Evolutionary conservation across 2,113 vertebrate species (phyloP), one percentile per base, ranked within the genome.

Genomic region (Brachypteracias leptosomus): DNA sequence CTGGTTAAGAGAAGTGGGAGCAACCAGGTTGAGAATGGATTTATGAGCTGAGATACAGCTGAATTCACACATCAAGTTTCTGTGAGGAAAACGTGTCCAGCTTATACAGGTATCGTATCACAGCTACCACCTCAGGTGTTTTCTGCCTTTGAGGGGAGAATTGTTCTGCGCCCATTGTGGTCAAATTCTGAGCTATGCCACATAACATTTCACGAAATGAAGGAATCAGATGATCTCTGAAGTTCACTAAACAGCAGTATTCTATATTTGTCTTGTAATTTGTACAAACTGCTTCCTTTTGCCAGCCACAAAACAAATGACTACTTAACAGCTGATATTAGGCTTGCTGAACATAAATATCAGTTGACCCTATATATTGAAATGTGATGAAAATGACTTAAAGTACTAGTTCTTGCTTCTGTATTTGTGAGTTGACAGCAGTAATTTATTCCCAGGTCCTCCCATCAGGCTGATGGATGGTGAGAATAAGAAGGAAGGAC

Each of bases 391-490:
- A 96, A 93, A 35, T 76, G 15, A 92, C 70, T 51, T 22, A 16
- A 73, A 80, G 65, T 70, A 55, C 44, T 70, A 35, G 28, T 65
- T 96, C 79, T 93, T 87, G 40, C 51, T 90, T 74, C 40, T 79
- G 36, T 72, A 75, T 54, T 73, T 88, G 49, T 77, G 59, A 76
- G 40, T 31, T 96, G 88, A 96, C 83, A 95, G 82, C 89, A 88
- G 77, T 86, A 77, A 96, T 82, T 55, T 91, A 84, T 92, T 89
- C 66, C 87, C 96, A 99, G 99, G 98, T 98, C 97, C 99, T 79
- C 98, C 98, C 54, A 87, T 99, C 76, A 98, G 99, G 95, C 98
- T 99, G 97, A 98, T 99, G 97, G 99, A 99, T 96, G 99, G 99
- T 75, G 99, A 99, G 94, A 99, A 98, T 95, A 98, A 98, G 85